Evolutionary conservation across 2,888 invertebrate species (phyloP).

Genomic region (Alviniconcha strummeri): DNA sequence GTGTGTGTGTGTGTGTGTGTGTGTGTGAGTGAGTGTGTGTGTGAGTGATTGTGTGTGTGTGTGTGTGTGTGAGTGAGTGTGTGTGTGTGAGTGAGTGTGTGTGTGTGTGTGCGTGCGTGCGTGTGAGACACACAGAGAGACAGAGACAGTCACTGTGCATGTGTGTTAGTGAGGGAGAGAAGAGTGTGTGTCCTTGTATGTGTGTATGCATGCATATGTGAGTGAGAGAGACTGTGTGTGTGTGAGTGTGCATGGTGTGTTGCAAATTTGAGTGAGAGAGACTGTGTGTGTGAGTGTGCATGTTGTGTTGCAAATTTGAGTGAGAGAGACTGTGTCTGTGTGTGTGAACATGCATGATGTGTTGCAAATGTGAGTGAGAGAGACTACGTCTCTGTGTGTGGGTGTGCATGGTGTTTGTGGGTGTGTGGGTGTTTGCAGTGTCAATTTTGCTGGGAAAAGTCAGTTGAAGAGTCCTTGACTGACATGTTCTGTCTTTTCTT

Average conservation of each 20-base stretch:
- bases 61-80: neutral
- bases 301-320: neutral
- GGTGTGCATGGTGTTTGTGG: too few species aligned
- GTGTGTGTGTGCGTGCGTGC: too few species aligned
- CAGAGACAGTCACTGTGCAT: neutral
- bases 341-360: too few species aligned
- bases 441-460: too few species aligned
- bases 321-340: too few species aligned
- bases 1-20: slow-evolving; percentile 1
- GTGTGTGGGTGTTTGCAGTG: too few species aligned
- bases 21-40: neutral
- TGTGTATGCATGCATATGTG: neutral
- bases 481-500: too few species aligned
- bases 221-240: neutral
- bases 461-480: too few species aligned
- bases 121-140: too few species aligned
- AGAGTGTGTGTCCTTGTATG: neutral
- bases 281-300: neutral
- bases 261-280: neutral
- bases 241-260: neutral
- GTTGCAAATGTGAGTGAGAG: too few species aligned
- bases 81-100: neutral
- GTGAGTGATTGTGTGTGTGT: neutral
- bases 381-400: too few species aligned
- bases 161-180: neutral